phyloP scores from a whole-genome alignment of 2,113 vertebrate species.

The Corythoichthys intestinalis region DNA sequence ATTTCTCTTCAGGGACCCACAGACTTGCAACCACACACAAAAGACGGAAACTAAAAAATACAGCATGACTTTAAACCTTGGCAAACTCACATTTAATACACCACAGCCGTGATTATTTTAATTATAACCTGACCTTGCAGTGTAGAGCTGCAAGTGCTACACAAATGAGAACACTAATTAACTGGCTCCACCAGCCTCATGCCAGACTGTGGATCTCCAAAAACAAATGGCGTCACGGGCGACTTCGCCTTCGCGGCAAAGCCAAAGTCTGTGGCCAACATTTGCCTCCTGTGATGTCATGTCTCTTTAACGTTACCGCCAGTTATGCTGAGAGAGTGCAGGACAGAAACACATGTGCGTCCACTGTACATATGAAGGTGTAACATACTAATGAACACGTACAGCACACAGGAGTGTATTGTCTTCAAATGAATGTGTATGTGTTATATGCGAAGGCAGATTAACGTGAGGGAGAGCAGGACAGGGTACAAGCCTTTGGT shows the following conservation, averaged over 20 bases:
- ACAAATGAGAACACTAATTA: constrained; percentile 44
- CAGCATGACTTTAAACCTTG: constrained; percentile 24
- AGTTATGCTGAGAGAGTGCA: constrained; percentile 45
- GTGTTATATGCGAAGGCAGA: not conserved
- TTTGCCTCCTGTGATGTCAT: constrained; percentile 53
- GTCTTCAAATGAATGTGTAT: not conserved
- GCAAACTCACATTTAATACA: constrained; percentile 27
- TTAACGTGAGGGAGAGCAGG: constrained; percentile 17
- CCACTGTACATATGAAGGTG: not conserved
- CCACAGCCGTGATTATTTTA: constrained; percentile 46
- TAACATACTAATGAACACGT: not conserved
- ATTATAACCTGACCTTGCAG: constrained; percentile 35
- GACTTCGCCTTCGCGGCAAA: constrained; percentile 37
- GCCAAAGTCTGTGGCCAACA: constrained; percentile 38
- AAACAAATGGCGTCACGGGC: constrained; percentile 46
- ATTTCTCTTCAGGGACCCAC: constrained; percentile 21
- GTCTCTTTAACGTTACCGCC: constrained; percentile 43
- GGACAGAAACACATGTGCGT: constrained; percentile 4
- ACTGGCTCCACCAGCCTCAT: constrained; percentile 24
- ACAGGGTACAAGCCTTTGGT: constrained; percentile 18
- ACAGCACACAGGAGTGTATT: constrained; percentile 3
- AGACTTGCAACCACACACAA: constrained; percentile 14
- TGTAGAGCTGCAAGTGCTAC: constrained; percentile 36
- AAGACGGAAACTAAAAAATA: constrained; percentile 7
- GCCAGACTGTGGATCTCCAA: constrained; percentile 28